Percentiles rank a stretch among this genome's conserved stretches.
Conservation (phyloP, 1,140 invertebrate species). For the Monochamus saltuarius region DNA sequence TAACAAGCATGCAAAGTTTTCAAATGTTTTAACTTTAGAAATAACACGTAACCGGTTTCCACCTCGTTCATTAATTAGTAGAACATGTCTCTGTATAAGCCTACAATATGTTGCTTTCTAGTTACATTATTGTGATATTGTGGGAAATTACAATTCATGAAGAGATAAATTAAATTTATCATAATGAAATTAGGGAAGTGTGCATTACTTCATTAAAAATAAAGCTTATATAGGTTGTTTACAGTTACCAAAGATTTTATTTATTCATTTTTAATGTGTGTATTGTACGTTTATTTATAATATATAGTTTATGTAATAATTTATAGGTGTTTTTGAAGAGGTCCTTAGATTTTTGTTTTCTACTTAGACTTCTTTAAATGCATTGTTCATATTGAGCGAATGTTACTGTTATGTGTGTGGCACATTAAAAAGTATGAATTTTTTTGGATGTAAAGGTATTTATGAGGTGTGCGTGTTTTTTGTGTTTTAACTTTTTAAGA, state of each 20-base stretch:
- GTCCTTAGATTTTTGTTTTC: neutral
- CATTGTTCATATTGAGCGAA: conserved; percentile 10
- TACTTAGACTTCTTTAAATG: conserved; percentile 15
- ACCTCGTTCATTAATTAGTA: no score
- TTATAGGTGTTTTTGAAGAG: no score
- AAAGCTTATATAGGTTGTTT: conserved; percentile 33
- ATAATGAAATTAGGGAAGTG: conserved; percentile 24
- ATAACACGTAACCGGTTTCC: no score
- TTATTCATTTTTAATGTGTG: conserved; percentile 32
- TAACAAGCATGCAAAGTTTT: no score
- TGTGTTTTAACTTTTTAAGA: conserved; percentile 13
- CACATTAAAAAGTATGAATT: neutral
- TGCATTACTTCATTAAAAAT: conserved; percentile 21
- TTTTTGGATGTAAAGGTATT: conserved; percentile 7
- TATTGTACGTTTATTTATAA: conserved; percentile 29
- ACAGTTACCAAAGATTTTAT: conserved; percentile 42
- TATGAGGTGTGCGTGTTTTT: conserved; percentile 9
- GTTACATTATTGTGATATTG: conserved; percentile 29
- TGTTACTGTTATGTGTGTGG: neutral
- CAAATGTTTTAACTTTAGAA: no score
- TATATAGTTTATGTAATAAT: conserved; percentile 33
- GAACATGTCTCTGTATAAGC: no score
- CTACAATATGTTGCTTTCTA: conserved; percentile 11
- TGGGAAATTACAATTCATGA: conserved; percentile 24
- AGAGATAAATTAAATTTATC: conserved; percentile 9